These are phyloP conservation scores for Capitulum mitella DNA, from an alignment of 2,888 invertebrate species.

Conservation along the genomic window DNA sequence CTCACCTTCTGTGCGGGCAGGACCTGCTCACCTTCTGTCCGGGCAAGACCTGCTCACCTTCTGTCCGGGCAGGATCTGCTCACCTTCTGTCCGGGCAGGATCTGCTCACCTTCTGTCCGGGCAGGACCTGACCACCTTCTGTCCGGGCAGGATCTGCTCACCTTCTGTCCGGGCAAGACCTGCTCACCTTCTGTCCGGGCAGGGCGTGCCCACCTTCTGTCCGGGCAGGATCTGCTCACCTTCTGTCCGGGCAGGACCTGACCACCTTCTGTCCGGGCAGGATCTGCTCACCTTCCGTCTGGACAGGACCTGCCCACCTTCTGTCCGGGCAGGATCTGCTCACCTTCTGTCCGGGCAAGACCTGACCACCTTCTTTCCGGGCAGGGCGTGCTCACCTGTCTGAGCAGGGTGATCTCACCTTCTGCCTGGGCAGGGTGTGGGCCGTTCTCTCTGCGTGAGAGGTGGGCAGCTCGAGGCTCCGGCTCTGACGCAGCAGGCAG, in stretches of 20 bases:
- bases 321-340: neutral
- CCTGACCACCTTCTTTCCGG: neutral
- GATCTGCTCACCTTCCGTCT: too few relatives aligned
- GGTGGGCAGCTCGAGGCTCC: slow-evolving; percentile 15
- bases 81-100: neutral
- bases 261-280: neutral
- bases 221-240: neutral
- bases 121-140: neutral
- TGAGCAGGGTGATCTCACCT: neutral
- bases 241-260: too few relatives aligned
- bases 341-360: neutral
- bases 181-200: neutral
- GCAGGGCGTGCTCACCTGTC: neutral
- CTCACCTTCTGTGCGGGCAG: too few relatives aligned
- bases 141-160: neutral
- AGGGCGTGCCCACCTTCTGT: neutral
- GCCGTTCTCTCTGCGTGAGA: neutral
- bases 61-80: too few relatives aligned
- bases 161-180: neutral
- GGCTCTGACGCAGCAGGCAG: neutral
- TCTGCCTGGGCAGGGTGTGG: neutral
- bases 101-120: neutral
- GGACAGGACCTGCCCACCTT: too few relatives aligned
- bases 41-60: too few relatives aligned
- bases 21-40: too few relatives aligned